Evolutionary conservation across 1,140 invertebrate genomes (phyloP), one percentile per base, ranked within the genome.

Genomic region (Arion vulgaris): DNA sequence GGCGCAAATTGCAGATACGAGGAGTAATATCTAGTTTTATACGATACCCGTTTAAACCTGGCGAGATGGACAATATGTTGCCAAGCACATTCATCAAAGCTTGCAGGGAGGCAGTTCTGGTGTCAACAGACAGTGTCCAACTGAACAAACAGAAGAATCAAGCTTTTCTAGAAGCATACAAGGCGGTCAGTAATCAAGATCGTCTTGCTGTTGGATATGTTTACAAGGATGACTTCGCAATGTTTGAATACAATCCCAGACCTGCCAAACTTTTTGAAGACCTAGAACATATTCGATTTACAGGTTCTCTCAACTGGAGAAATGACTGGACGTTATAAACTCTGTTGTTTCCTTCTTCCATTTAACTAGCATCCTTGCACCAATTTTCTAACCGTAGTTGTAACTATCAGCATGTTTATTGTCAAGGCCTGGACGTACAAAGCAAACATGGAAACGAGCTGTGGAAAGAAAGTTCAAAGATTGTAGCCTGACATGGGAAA

Each of bases 1-100:
- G 80, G 80, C 41, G 80, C 5, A 81, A 81, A 36, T 36, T 81
- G 0, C 80, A 81, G 28, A 73, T 81, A 36, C 69, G 80, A 34
- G 80, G 80, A 1, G 34, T 81, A 2, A 17, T 81, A 5, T 69
- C 73, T 36, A 57, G 49, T 57, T 23, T 11, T 1, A 72, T 73
- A 36, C 26, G 9, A 26, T 81, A 73, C 34, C 80, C 80, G 4
- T 81, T 81, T 49, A 51, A 26, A 36, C 34, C 68, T 57, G 80
- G 51, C 1, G 69, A 81, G 34, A 28, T 81, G 45, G 69, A 53
- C 0, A 51, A 38, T 38, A 57, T 81, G 49, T 39, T 38, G 9
- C 0, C 71, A n/a, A 51, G 68, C 26, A 62, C 5, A 1, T 81
- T 81, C 71, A 74, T 73, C 15, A 9, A 5, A 15, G 68, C 71